Evolutionary conservation across 1,140 invertebrate species (phyloP).

Genomic region (Nebria ingens): DNA sequence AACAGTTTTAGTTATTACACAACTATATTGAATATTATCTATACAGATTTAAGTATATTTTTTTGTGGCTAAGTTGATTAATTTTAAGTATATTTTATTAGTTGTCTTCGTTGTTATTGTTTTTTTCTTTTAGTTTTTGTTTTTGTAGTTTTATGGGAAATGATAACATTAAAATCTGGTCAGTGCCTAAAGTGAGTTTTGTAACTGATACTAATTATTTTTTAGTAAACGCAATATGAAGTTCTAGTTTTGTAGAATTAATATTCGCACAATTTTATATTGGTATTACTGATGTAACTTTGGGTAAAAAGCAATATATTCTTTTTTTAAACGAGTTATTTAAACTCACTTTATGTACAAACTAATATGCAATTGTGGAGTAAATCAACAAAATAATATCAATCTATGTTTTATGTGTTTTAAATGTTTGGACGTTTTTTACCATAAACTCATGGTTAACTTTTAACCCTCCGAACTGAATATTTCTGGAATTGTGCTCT

Average conservation of each 20-base stretch:
- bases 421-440: not conserved
- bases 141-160: slow-evolving; percentile 9
- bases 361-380: not conserved
- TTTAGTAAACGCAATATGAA: too few species aligned
- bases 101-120: not conserved
- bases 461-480: not conserved
- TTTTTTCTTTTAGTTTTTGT: not conserved
- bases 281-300: too few species aligned
- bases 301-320: too few species aligned
- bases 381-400: not conserved
- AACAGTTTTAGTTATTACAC: not conserved
- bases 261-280: too few species aligned
- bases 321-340: too few species aligned
- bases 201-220: too few species aligned
- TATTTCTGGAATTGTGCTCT: not conserved
- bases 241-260: too few species aligned
- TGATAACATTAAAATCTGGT: not conserved
- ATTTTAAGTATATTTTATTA: slow-evolving; percentile 1
- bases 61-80: not conserved
- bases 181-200: not conserved
- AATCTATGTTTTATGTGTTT: slow-evolving; percentile 5
- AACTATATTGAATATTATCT: not conserved
- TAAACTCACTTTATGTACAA: slow-evolving; percentile 4
- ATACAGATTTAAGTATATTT: not conserved
- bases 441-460: slow-evolving; percentile 1